These are phyloP conservation scores for Oreonectes daqikongensis DNA, from an alignment of 2,797 vertebrate genomes.

Conservation along the genomic window DNA sequence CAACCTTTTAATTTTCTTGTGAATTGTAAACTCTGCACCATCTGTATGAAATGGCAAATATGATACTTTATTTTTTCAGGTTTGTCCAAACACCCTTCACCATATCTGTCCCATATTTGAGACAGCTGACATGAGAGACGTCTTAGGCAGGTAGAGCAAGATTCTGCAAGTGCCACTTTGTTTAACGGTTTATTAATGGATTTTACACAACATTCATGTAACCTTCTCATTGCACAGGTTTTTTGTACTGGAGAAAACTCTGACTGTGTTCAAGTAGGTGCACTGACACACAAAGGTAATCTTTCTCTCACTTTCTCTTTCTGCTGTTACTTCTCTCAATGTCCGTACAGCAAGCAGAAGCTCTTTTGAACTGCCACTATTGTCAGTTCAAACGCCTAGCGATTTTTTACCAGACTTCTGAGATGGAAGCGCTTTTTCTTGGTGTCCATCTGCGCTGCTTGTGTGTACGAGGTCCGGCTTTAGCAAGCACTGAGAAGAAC, in stretches of 20 bases:
- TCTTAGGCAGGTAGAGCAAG: background rate
- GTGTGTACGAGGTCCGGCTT: conserved; percentile 1
- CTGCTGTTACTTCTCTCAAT: conserved; percentile 17
- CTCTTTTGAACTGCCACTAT: conserved; percentile 50
- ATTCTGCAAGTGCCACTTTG: background rate
- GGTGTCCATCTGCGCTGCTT: conserved; percentile 31
- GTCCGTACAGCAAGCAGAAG: conserved; percentile 31
- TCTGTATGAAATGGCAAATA: background rate
- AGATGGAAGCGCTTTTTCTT: conserved; percentile 4
- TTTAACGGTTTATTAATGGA: background rate
- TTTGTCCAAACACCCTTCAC: background rate
- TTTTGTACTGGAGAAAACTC: background rate
- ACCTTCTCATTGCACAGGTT: background rate
- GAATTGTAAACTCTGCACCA: background rate
- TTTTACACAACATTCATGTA: background rate
- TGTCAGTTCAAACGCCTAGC: conserved; percentile 50
- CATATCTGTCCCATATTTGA: background rate
- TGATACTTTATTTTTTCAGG: background rate
- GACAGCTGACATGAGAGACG: background rate
- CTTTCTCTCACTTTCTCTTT: background rate
- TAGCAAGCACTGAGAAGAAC: conserved; percentile 4
- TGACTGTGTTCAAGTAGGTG: conserved; percentile 18
- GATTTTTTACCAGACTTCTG: conserved; percentile 41
- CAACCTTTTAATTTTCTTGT: too few relatives aligned
- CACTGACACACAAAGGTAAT: conserved; percentile 8